These are phyloP conservation scores for Ephialtes manifestator DNA, from an alignment of 2,888 invertebrate genomes.

Conservation along the genomic window DNA sequence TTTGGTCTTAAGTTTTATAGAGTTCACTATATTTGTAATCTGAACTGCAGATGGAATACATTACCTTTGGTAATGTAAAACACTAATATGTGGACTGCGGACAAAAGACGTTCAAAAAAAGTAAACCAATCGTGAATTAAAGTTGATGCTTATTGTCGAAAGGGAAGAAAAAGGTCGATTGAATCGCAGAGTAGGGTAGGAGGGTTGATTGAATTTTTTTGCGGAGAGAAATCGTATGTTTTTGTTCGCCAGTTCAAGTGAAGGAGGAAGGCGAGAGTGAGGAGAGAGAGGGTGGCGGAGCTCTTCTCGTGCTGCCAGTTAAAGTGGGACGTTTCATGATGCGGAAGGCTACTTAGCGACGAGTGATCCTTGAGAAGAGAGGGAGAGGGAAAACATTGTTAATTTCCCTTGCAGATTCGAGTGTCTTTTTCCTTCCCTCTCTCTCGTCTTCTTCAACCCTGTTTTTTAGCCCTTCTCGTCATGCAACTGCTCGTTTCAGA, in stretches of 20 bases:
- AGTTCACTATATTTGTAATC: not conserved
- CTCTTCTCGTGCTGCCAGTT: constrained; percentile 68
- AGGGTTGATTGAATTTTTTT: constrained; percentile 49
- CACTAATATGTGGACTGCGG: not conserved
- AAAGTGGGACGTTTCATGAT: constrained; percentile 77
- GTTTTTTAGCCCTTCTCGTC: constrained; percentile 59
- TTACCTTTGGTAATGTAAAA: not conserved
- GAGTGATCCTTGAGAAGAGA: constrained; percentile 79
- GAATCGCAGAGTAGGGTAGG: constrained; percentile 23
- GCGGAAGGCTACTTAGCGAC: constrained; percentile 76
- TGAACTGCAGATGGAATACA: not conserved
- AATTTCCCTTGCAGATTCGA: constrained; percentile 82
- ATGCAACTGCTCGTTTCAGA: constrained; percentile 75
- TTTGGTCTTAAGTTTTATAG: not conserved
- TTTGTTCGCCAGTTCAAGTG: constrained; percentile 55
- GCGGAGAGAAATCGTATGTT: constrained; percentile 58
- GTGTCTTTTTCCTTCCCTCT: constrained; percentile 60
- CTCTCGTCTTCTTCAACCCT: constrained; percentile 19
- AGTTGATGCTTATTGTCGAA: constrained; percentile 43
- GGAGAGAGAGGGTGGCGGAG: constrained; percentile 20
- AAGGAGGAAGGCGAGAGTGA: constrained; percentile 37
- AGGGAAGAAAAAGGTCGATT: constrained; percentile 39
- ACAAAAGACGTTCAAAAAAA: not conserved
- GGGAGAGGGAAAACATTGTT: constrained; percentile 80
- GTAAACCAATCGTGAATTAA: constrained; percentile 14